Evolutionary conservation across 2,888 invertebrate species (phyloP).

Genomic region (Microchrysa polita): DNA sequence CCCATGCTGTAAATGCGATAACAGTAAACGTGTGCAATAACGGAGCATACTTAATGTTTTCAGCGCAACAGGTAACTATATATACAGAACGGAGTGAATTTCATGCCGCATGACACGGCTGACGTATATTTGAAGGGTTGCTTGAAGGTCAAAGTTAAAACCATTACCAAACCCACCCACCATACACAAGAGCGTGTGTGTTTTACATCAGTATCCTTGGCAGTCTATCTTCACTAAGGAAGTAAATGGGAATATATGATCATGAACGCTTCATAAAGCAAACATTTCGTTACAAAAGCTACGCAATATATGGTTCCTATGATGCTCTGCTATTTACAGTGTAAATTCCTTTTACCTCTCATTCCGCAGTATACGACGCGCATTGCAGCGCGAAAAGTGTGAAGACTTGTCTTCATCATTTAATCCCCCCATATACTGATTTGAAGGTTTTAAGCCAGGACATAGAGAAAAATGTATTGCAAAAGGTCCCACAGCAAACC

Average conservation of each 20-base stretch:
- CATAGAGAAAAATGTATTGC: conserved; percentile 8
- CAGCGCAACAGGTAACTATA: background rate
- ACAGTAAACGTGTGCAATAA: no score
- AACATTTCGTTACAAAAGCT: conserved; percentile 6
- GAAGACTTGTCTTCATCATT: conserved; percentile 21
- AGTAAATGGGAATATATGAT: conserved; percentile 28
- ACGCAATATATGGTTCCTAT: background rate
- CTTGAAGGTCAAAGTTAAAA: conserved; percentile 11
- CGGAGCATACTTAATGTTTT: no score
- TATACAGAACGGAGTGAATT: no score
- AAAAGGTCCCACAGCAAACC: background rate
- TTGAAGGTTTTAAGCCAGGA: background rate
- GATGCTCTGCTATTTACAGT: conserved; percentile 27
- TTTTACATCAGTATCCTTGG: background rate
- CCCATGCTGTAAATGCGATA: no score
- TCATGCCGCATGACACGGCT: background rate
- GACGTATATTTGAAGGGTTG: background rate
- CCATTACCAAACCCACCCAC: background rate
- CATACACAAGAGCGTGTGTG: background rate
- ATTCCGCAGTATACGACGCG: background rate
- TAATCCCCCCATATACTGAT: conserved; percentile 11
- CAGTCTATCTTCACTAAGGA: conserved; percentile 14
- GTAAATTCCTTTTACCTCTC: conserved; percentile 19
- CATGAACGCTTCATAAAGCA: conserved; percentile 24
- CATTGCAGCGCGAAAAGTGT: background rate